phyloP scores from a whole-genome alignment of 2,888 invertebrate genomes.

The Folsomia manolachei region DNA sequence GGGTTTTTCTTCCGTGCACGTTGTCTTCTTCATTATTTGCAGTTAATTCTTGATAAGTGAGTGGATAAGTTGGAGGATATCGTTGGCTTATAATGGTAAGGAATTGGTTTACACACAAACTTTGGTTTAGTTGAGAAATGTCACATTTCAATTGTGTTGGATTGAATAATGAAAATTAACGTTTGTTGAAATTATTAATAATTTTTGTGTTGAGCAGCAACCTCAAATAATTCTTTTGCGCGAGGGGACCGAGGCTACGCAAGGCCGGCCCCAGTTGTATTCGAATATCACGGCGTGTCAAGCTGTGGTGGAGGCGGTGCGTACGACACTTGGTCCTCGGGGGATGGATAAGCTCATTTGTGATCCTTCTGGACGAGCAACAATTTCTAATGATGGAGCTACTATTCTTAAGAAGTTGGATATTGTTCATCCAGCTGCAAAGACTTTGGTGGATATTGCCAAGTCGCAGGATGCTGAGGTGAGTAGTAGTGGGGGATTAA shows the following conservation, averaged over 20 bases:
- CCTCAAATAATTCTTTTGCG: conserved; percentile 95
- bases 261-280: conserved; percentile 92
- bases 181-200: too few relatives aligned
- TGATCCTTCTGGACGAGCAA: conserved; percentile 81
- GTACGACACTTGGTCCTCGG: conserved; percentile 95
- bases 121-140: too few relatives aligned
- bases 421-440: conserved; percentile 96
- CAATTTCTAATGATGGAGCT: conserved; percentile 98
- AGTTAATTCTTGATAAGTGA: too few relatives aligned
- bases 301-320: conserved; percentile 88
- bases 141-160: too few relatives aligned
- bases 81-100: too few relatives aligned
- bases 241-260: conserved; percentile 94
- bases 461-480: conserved; percentile 98
- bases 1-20: too few relatives aligned
- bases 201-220: too few relatives aligned
- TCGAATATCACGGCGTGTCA: conserved; percentile 98
- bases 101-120: too few relatives aligned
- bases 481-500: conserved; percentile 40
- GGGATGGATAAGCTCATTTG: conserved; percentile 99
- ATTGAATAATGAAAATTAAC: too few relatives aligned
- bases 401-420: conserved; percentile 98
- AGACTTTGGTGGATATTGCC: conserved; percentile 96
- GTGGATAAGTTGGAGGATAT: too few relatives aligned
- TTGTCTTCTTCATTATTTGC: too few relatives aligned